Base-by-base conservation (phyloP, 92 coral and sea anemone genomes). In the Galaxea fascicularis region DNA sequence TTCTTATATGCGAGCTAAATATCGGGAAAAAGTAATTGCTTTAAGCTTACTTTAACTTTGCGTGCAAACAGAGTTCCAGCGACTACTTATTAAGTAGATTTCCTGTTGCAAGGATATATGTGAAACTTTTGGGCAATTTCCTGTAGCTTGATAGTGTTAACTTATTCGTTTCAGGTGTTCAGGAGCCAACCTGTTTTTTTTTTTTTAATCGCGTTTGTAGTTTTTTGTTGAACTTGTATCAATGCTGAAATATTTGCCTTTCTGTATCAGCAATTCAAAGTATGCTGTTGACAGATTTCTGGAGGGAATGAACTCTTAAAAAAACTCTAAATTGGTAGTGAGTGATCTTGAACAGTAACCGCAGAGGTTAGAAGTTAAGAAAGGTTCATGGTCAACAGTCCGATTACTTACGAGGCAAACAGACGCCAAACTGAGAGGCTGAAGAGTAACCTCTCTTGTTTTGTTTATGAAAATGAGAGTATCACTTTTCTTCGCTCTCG, bases 51-150 rank as follows among this genome's bases (percentile, higher is more conserved):
- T 30, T 26, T 44, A 8, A 12, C 12, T 51, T 49, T 65, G 72
- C 73, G 73, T 78, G 83, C 73, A 47, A 18, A 8, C 17, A 47
- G 15, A 31, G 68, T 41, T 31, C 5, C 49, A 46, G 59, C 14
- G 16, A 22, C 80, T 31, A 11, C 5, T 51, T 41, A 35, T 20
- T 69, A 76, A 76, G 70, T 49, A 10, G 27, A 60, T 60, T 77
- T 77, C 71, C 82, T 77, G 44, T 52, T 51, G n/a, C 29, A 46
- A 25, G 62, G 39, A 46, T 22, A 18, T 20, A 65, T 64, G 27
- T 28, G 27, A 67, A 67, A 15, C 57, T 68, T 64, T 64, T 25
- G 27, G 63, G 31, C 64, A 49, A 79, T 66, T 79, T 67, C 84
- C 84, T 49, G 84, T 47, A 1, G 28, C 47, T 18, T 49, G 62